A percentile compares a stretch with the other conserved stretches of the same genome.
Evolutionary conservation across 2,888 invertebrate genomes (phyloP).

Genomic region (Conomelus anceps): DNA sequence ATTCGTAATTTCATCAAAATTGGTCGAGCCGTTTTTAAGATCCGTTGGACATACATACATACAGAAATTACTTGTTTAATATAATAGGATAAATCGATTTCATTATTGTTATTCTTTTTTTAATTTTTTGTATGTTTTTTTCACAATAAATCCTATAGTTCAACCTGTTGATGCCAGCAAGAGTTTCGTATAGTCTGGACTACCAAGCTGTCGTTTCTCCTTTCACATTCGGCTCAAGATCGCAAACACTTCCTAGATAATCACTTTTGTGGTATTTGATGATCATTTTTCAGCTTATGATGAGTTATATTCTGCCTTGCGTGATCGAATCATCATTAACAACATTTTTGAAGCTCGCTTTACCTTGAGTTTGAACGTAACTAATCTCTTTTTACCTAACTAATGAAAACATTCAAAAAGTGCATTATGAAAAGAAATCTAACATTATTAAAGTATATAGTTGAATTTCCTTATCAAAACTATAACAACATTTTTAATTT

Average conservation of each 20-base stretch:
- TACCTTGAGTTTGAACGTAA: too few species aligned
- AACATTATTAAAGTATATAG: too few species aligned
- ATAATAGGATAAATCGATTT: not conserved
- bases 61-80: too few species aligned
- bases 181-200: conserved; percentile 18
- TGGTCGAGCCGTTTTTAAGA: too few species aligned
- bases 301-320: not conserved
- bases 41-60: too few species aligned
- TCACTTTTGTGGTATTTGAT: not conserved
- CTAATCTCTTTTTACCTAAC: too few species aligned
- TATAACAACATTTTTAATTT: too few species aligned
- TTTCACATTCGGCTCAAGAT: not conserved
- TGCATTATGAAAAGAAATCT: too few species aligned
- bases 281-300: not conserved
- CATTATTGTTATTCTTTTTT: not conserved
- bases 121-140: conserved; percentile 33
- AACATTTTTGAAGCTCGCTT: not conserved
- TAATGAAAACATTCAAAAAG: too few species aligned
- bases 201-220: conserved; percentile 9
- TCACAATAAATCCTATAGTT: conserved; percentile 7
- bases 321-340: not conserved
- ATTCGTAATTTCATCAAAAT: too few species aligned
- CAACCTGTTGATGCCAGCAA: conserved; percentile 24
- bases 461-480: too few species aligned
- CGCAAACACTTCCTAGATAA: conserved; percentile 23